A percentile compares a stretch with the other conserved stretches of the same genome.
Evolutionary conservation across 2,797 vertebrate genomes (phyloP).

Genomic region (Arnoldichthys spilopterus): DNA sequence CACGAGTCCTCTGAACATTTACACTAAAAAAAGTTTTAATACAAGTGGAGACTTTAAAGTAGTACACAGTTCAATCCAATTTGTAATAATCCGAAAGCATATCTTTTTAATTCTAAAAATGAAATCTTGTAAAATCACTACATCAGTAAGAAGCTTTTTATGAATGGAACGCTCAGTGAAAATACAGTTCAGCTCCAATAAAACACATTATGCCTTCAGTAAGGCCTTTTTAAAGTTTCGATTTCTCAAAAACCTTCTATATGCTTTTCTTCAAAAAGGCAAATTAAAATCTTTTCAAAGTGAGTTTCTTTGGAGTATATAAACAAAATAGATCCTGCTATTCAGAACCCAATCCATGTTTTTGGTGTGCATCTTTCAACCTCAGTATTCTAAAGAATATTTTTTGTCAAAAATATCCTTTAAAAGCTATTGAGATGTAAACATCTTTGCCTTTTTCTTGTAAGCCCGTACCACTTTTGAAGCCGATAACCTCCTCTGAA

Average conservation of each 20-base stretch:
- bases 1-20: background rate
- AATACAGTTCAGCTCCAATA: background rate
- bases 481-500: background rate
- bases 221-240: background rate
- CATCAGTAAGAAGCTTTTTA: background rate
- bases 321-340: conserved; percentile 93
- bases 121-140: background rate
- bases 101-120: conserved; percentile 24
- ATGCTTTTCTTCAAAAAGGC: background rate
- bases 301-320: conserved; percentile 43
- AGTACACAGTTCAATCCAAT: background rate
- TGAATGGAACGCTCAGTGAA: background rate
- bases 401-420: conserved; percentile 64
- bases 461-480: background rate
- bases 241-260: background rate
- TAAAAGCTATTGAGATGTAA: conserved; percentile 32
- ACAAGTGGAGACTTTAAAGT: background rate
- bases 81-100: conserved; percentile 33
- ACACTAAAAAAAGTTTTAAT: background rate
- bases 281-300: conserved; percentile 3
- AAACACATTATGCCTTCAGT: background rate
- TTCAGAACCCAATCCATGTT: conserved; percentile 79
- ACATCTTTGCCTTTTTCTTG: conserved; percentile 32
- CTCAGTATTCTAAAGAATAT: conserved; percentile 47
- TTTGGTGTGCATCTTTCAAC: conserved; percentile 76